Evolutionary conservation across 53 echinoderm and acorn worm genomes (phyloP), one percentile per base, ranked within the genome.

Genomic region (Actinopyga echinites): DNA sequence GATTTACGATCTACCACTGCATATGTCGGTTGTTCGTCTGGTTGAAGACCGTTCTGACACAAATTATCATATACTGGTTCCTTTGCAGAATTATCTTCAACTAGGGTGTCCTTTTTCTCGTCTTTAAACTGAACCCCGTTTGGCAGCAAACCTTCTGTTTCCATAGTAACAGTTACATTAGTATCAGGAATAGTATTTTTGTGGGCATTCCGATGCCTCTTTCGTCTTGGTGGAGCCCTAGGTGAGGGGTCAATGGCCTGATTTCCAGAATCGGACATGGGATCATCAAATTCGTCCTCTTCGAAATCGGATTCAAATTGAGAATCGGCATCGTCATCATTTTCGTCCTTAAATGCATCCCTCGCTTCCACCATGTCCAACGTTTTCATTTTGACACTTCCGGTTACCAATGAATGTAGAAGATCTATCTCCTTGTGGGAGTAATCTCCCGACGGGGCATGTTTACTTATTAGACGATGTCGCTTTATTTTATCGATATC

Each of bases 401-500:
- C 73, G 40, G 38, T 71, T 25, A 71, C 42, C 24, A 71, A 24
- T 8, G 73, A 71, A 43, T 71, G 36, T 8, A 71, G 73, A 8
- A 71, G 73, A 43, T 71, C 73, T 25, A 71, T 71, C 35, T 71
- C 73, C 21, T 71, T 71, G 35, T 71, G 43, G 17, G 73, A 71
- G 73, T 71, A 71, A 13, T 30, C 73, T 8, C 73, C 42, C 32
- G 12, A 38, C 23, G 73, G 73, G 0, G 73, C 73, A 43, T 71
- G 73, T 24, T 35, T 30, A 24, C 35, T 13, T 5, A 71, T 71
- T 43, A 71, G 36, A 43, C 38, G 73, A 25, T 79, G 52, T 32
- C 53, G 78, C 53, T 38, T 45, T 42, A 82, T 34, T 23, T 52
- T 49, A 15, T 30, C 89, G 15, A 93, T 89, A 52, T 93, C 93